Conservation (phyloP, 64 coral and sea anemone species). For the Porites australiensis region DNA sequence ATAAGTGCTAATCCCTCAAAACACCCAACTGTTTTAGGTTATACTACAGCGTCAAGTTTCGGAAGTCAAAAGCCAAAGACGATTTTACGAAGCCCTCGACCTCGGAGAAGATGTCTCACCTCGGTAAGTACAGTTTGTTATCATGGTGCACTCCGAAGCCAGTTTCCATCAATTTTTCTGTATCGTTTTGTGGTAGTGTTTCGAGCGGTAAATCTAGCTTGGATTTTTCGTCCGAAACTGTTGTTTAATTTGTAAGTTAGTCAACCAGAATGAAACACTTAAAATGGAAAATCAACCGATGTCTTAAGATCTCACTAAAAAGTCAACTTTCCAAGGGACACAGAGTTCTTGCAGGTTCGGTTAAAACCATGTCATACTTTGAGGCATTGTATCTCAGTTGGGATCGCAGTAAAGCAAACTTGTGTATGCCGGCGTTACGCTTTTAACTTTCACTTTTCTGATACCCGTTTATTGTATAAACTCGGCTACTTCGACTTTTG, state of each 20-base stretch:
- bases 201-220: not conserved
- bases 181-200: not conserved
- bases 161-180: not conserved
- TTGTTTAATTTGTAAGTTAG: constrained; percentile 1
- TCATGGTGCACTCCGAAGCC: not conserved
- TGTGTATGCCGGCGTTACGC: not conserved
- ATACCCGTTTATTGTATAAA: constrained; percentile 12
- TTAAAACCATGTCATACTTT: not conserved
- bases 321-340: too few relatives aligned
- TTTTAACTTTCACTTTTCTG: constrained; percentile 29
- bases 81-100: not conserved
- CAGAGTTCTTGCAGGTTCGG: not conserved
- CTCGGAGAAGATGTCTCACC: constrained; percentile 27
- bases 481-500: constrained; percentile 67
- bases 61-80: constrained; percentile 13
- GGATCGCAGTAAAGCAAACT: not conserved
- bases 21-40: constrained; percentile 17
- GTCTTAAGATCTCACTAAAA: not conserved
- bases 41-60: not conserved
- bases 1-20: constrained; percentile 34
- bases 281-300: not conserved
- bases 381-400: not conserved
- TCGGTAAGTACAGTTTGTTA: constrained; percentile 16
- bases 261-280: not conserved
- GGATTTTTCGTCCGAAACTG: not conserved